Percentiles rank a stretch among this genome's conserved stretches.
phyloP scores from a whole-genome alignment of 1,140 invertebrate genomes.

The Belonocnema kinseyi region DNA sequence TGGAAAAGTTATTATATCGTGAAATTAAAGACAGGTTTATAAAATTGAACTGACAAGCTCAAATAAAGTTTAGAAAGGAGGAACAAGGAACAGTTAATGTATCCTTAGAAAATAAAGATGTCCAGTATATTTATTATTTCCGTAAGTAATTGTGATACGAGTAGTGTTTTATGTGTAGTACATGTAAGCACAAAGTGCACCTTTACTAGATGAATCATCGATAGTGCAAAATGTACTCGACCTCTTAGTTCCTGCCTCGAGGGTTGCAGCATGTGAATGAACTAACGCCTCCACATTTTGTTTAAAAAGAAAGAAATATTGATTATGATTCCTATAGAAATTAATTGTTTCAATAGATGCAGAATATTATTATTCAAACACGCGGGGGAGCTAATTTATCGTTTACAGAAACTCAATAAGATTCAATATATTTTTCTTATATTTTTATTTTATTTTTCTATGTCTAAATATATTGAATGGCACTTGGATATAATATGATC shows the following conservation, averaged over 20 bases:
- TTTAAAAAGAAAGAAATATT: not conserved
- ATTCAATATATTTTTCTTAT: no score
- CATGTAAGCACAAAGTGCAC: not conserved
- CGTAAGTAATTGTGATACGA: conserved; percentile 5
- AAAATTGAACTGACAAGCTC: not conserved
- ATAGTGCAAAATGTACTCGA: not conserved
- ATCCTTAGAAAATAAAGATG: not conserved
- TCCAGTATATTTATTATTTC: conserved; percentile 14
- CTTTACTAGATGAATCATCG: conserved; percentile 20
- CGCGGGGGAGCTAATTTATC: no score
- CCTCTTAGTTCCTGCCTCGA: not conserved
- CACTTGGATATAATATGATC: no score
- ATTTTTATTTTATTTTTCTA: no score
- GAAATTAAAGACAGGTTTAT: no score
- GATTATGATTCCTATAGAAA: not conserved
- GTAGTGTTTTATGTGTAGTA: conserved; percentile 3
- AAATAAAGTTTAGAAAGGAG: not conserved
- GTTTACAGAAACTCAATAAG: no score
- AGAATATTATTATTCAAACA: no score
- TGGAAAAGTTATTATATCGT: no score
- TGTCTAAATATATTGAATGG: no score
- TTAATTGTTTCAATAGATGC: not conserved
- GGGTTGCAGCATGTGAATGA: conserved; percentile 3
- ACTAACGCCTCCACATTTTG: not conserved
- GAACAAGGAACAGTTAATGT: conserved; percentile 4